Evolutionary conservation across 1,140 invertebrate species (phyloP).

Genomic region (Littorina saxatilis): DNA sequence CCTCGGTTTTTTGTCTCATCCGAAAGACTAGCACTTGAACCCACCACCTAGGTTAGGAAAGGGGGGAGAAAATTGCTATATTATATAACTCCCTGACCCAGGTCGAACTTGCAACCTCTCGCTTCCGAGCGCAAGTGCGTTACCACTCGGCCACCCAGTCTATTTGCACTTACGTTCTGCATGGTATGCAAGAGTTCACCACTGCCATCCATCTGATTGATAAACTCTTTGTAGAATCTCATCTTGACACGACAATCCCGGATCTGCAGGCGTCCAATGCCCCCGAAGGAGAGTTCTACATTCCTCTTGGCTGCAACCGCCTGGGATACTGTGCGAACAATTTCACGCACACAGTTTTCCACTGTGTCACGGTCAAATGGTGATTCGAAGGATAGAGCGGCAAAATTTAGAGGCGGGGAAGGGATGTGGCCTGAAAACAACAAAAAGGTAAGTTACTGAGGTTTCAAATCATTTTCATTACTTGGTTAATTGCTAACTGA

Average conservation of each 20-base stretch:
- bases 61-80: too few species aligned
- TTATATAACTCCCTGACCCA: too few species aligned
- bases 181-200: conserved; percentile 70
- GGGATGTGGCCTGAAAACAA: conserved; percentile 70
- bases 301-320: conserved; percentile 67
- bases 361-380: conserved; percentile 74
- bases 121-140: too few species aligned
- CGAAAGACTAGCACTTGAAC: too few species aligned
- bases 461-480: background rate
- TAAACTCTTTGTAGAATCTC: conserved; percentile 76
- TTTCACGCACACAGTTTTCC: conserved; percentile 73
- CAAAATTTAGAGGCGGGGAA: conserved; percentile 72
- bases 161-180: conserved; percentile 75
- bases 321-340: conserved; percentile 65
- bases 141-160: too few species aligned
- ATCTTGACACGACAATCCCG: conserved; percentile 73
- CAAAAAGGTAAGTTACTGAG: background rate
- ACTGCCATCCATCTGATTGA: conserved; percentile 73
- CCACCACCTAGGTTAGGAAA: too few species aligned
- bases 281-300: conserved; percentile 72
- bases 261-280: conserved; percentile 73
- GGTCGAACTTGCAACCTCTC: too few species aligned
- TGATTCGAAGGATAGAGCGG: conserved; percentile 71
- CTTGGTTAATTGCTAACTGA: too few species aligned
- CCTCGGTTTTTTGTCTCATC: too few species aligned